Evolutionary conservation across 2,888 invertebrate species (phyloP).

Genomic region (Phalera bucephala): DNA sequence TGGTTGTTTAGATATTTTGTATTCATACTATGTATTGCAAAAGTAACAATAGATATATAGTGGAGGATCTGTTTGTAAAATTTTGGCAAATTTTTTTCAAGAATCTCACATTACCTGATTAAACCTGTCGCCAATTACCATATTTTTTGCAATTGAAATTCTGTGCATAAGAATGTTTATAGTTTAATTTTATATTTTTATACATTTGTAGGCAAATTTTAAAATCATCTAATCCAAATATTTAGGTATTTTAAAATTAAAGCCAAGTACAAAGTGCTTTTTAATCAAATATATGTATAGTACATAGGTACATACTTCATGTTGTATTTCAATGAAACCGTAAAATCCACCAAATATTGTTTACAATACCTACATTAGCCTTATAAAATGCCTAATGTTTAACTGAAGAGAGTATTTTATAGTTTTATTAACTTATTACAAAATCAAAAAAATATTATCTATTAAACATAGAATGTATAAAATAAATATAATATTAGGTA

Average conservation of each 20-base stretch:
- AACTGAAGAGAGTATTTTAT: conserved; percentile 80
- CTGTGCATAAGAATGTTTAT: conserved; percentile 3
- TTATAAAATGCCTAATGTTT: conserved; percentile 79
- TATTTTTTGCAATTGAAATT: too few species aligned
- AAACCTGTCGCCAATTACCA: too few species aligned
- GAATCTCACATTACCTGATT: too few species aligned
- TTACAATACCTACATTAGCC: conserved; percentile 79
- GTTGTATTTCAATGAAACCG: conserved; percentile 61
- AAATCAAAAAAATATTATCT: conserved; percentile 76
- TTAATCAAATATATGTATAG: conserved; percentile 43
- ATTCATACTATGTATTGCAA: too few species aligned
- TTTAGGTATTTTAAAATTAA: conserved; percentile 43
- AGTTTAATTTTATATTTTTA: conserved; percentile 25
- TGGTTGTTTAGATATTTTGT: too few species aligned
- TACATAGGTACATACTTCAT: conserved; percentile 57
- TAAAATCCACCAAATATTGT: conserved; percentile 78
- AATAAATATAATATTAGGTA: conserved; percentile 72
- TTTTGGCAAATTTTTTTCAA: too few species aligned
- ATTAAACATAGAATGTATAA: conserved; percentile 81
- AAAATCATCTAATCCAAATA: conserved; percentile 17
- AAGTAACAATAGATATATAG: too few species aligned
- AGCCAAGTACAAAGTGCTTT: conserved; percentile 81
- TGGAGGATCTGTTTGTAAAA: too few species aligned
- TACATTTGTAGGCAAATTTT: conserved; percentile 19
- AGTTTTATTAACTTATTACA: conserved; percentile 83